phyloP scores from a whole-genome alignment of 2,888 invertebrate genomes.

The Muschampia staudingeri region DNA sequence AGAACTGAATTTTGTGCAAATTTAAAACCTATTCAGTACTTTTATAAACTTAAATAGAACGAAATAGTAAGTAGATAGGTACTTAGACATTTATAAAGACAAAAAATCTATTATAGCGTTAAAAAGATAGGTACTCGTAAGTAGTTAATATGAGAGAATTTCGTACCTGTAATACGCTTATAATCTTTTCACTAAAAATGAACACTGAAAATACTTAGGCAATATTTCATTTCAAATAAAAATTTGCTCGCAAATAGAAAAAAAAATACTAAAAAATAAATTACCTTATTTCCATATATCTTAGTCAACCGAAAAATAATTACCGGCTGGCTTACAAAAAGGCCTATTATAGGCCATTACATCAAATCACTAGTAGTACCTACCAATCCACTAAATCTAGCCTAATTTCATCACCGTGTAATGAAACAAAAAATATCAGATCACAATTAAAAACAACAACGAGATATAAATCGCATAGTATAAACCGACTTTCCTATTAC shows the following conservation, averaged over 20 bases:
- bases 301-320: conserved; percentile 28
- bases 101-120: no score
- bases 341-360: conserved; percentile 58
- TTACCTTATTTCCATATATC: background rate
- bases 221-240: no score
- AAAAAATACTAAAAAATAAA: background rate
- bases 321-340: conserved; percentile 17
- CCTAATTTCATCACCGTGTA: conserved; percentile 80
- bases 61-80: no score
- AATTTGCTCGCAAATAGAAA: background rate
- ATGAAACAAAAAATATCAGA: conserved; percentile 76
- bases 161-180: no score
- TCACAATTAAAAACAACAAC: conserved; percentile 81
- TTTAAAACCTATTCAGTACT: no score
- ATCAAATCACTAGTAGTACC: conserved; percentile 69
- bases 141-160: no score
- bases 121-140: no score
- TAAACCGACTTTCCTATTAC: conserved; percentile 89
- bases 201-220: no score
- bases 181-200: no score
- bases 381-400: conserved; percentile 73
- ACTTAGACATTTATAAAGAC: no score
- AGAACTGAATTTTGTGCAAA: no score
- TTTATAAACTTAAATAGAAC: no score
- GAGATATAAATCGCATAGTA: conserved; percentile 82